These are phyloP conservation scores for Forbesichthys papilliferus DNA, from an alignment of 2,113 vertebrate genomes.

Conservation along the genomic window DNA sequence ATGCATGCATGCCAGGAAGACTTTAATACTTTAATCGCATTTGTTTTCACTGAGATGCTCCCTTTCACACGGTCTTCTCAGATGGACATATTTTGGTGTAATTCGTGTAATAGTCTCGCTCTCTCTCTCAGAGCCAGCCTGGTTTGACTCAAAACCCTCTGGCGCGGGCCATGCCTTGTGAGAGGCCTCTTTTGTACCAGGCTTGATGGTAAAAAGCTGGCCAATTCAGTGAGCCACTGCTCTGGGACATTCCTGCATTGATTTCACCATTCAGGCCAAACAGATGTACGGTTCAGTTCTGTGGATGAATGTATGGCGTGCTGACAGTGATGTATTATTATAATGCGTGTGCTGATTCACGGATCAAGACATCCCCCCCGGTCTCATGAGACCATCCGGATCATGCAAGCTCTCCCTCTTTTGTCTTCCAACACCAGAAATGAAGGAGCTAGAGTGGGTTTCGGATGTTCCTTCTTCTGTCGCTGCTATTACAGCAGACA, in stretches of 20 bases:
- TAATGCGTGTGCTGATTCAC: conserved; percentile 43
- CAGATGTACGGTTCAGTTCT: conserved; percentile 46
- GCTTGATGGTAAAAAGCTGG: conserved; percentile 43
- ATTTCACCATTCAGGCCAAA: conserved; percentile 49
- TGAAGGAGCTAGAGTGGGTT: conserved; percentile 16
- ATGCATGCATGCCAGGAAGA: conserved; percentile 4
- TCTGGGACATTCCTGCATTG: conserved; percentile 45
- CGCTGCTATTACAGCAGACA: conserved; percentile 33
- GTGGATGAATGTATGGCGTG: conserved; percentile 12
- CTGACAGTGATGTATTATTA: conserved; percentile 29
- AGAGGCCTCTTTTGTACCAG: conserved; percentile 59
- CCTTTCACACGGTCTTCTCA: conserved; percentile 34
- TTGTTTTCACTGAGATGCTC: conserved; percentile 34
- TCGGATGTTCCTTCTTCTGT: conserved; percentile 19
- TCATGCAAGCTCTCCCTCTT: conserved; percentile 18
- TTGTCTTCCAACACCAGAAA: conserved; percentile 26
- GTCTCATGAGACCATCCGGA: conserved; percentile 28
- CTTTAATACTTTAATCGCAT: conserved; percentile 9
- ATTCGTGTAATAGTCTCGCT: conserved; percentile 44
- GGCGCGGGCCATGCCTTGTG: conserved; percentile 9
- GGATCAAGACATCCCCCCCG: conserved; percentile 39
- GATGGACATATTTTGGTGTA: conserved; percentile 42
- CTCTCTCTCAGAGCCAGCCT: conserved; percentile 34
- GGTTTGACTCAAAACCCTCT: conserved; percentile 46
- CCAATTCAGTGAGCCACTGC: conserved; percentile 31